Evolutionary conservation across 92 coral and sea anemone genomes (phyloP), one percentile per base, ranked within the genome.

Genomic region (Palythoa grandiflora): DNA sequence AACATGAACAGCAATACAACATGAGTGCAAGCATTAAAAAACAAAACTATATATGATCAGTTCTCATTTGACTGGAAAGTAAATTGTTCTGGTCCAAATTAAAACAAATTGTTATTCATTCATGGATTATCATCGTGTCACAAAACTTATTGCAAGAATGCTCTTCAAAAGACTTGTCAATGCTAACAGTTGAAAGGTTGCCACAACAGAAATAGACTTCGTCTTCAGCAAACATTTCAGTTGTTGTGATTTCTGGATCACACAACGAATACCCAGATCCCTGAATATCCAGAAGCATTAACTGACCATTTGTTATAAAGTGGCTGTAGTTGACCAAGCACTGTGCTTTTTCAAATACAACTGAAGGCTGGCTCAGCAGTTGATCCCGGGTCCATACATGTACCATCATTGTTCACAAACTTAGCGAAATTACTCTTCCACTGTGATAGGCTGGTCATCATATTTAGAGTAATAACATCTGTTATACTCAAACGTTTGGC

Each of bases 161-260:
- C 17, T 61, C 21, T 61, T 61, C 68, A 61, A 61, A 61, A 61
- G 17, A 15, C 68, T 61, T 61, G 35, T 15, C 68, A 61, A 61
- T 16, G 8, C 68, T 61, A 4, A 61, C 68, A 16, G 68, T 61
- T 91, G 88, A 87, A 71, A 91, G 90, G 83, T 92, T 92, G 51
- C 93, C 97, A 86, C 95, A 90, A 72, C 95, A 94, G 76, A 94
- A 94, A 80, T 35, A 91, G 55, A 88, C 47, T 16, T 88, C 91
- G 35, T 70, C 92, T 37, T 60, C 61, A 17, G 79, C 89, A 71
- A 83, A 68, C 37, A 78, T 88, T 21, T 94, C 87, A 73, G 84
- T 52, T 38, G 92, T 87, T 10, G 94, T 92, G 71, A 92, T 91
- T 55, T 94, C 97, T 50, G 94, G 92, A 89, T 94, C 94, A 53